Evolutionary conservation across 2,797 vertebrate species (phyloP).

Genomic region (Fistularia tabacaria): DNA sequence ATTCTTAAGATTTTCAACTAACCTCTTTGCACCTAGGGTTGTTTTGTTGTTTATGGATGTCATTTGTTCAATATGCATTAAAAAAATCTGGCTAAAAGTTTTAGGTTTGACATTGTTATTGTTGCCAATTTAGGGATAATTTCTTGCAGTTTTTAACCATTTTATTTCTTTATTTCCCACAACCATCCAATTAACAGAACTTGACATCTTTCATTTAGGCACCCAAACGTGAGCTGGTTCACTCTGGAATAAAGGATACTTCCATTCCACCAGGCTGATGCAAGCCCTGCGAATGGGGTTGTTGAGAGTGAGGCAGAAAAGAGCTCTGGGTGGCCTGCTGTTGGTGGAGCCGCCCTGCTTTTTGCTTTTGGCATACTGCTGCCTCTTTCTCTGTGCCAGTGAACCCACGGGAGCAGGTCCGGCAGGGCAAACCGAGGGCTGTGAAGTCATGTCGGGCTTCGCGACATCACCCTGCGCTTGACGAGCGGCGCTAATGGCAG

Average conservation of each 20-base stretch:
- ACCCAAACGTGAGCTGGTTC: neutral
- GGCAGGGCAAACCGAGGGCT: constrained; percentile 50
- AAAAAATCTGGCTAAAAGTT: no score
- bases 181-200: neutral
- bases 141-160: no score
- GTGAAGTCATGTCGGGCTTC: constrained; percentile 79
- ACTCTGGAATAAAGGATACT: constrained; percentile 86
- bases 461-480: constrained; percentile 80
- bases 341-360: constrained; percentile 92
- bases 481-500: constrained; percentile 88
- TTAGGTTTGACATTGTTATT: no score
- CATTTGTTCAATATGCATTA: no score
- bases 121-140: no score
- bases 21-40: no score
- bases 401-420: constrained; percentile 81
- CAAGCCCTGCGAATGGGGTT: constrained; percentile 98
- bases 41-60: no score
- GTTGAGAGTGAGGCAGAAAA: constrained; percentile 97
- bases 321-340: constrained; percentile 92
- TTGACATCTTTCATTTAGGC: constrained; percentile 6
- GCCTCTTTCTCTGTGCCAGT: constrained; percentile 94
- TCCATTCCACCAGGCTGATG: constrained; percentile 99
- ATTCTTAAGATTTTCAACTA: no score
- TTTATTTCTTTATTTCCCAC: neutral
- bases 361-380: constrained; percentile 99